Percentiles rank a stretch among this genome's conserved stretches.
Evolutionary conservation across 2,113 vertebrate genomes (phyloP).

Genomic region (Grallaria varia): DNA sequence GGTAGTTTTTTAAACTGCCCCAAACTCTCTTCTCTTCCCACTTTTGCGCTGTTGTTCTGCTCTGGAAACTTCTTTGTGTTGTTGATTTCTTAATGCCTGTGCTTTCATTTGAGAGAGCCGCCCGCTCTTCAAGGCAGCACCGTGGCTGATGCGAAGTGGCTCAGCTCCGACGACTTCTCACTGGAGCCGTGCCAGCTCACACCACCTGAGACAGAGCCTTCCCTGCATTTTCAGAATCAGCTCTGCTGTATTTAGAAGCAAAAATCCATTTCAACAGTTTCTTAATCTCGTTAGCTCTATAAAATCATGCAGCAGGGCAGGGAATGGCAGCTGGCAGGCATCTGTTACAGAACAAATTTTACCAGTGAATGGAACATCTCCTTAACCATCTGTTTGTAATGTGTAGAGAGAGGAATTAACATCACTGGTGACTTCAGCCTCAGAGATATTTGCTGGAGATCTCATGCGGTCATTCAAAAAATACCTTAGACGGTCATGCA

Average conservation of each 20-base stretch:
- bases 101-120: neutral
- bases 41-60: neutral
- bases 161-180: neutral
- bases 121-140: neutral
- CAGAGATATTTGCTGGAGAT: conserved; percentile 44
- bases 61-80: conserved; percentile 1
- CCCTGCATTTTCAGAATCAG: conserved; percentile 38
- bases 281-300: conserved; percentile 61
- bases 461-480: conserved; percentile 49
- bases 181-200: neutral
- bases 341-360: conserved; percentile 61
- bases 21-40: neutral
- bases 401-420: conserved; percentile 49
- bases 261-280: conserved; percentile 62
- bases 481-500: conserved; percentile 34
- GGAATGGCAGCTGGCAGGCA: conserved; percentile 66
- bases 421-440: conserved; percentile 48
- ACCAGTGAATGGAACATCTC: conserved; percentile 62
- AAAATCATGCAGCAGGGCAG: conserved; percentile 46
- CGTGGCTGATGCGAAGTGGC: neutral
- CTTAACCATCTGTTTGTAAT: conserved; percentile 61
- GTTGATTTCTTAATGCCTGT: neutral
- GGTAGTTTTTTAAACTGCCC: conserved; percentile 5
- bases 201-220: conserved; percentile 26
- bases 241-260: conserved; percentile 60